A percentile compares a stretch with the other conserved stretches of the same genome.
Evolutionary conservation across 2,797 vertebrate genomes (phyloP).

Genomic region (Coilia nasus): DNA sequence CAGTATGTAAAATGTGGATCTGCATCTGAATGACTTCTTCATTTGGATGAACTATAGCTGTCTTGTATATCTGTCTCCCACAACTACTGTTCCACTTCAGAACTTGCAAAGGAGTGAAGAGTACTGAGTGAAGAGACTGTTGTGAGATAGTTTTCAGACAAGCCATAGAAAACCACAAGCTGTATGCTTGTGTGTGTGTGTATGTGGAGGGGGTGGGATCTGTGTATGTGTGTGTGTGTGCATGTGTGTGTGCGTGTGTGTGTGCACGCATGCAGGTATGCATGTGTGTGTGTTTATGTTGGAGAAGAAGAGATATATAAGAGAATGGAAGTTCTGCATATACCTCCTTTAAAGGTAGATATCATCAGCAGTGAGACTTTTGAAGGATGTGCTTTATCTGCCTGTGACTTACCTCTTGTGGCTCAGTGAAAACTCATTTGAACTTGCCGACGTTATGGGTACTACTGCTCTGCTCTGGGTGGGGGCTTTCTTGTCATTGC

Average conservation of each 20-base stretch:
- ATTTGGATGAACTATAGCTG: neutral
- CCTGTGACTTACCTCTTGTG: neutral
- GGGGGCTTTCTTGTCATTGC: constrained; percentile 29
- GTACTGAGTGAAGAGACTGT: too few species aligned
- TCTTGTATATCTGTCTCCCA: neutral
- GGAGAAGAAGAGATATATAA: neutral
- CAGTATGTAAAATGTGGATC: neutral
- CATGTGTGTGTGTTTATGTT: neutral
- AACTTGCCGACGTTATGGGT: constrained; percentile 38
- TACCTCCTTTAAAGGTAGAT: neutral
- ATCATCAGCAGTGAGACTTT: neutral
- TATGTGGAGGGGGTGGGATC: too few species aligned
- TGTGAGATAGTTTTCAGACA: neutral
- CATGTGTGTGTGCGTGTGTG: neutral
- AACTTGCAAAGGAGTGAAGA: neutral
- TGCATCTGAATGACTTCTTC: too few species aligned
- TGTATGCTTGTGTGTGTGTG: too few species aligned
- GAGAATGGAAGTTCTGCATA: neutral
- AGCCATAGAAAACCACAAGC: neutral
- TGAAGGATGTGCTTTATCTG: neutral
- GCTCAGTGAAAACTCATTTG: neutral
- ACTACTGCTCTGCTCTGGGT: constrained; percentile 41
- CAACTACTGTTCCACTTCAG: neutral
- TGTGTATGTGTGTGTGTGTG: too few species aligned
- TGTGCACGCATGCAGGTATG: too few species aligned